Percentiles rank a stretch among this genome's conserved stretches.
Evolutionary conservation across 1,140 invertebrate genomes (phyloP).

Genomic region (Mizuhopecten yessoensis): DNA sequence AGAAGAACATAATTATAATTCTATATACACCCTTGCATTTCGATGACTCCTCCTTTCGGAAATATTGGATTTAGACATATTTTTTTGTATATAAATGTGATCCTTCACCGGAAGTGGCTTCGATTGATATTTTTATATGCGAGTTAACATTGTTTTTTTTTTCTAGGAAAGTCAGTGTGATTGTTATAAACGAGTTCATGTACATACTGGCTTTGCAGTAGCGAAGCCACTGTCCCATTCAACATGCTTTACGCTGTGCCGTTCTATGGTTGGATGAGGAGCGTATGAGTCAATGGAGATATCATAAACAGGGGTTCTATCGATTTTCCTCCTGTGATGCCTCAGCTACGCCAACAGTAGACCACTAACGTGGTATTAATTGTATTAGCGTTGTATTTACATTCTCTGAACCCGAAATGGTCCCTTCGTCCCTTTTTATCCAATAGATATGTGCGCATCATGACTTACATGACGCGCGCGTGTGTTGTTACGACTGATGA

Average conservation of each 20-base stretch:
- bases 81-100: no score
- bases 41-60: no score
- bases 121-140: no score
- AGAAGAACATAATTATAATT: no score
- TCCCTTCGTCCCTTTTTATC: neutral
- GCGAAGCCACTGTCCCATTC: no score
- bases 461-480: neutral
- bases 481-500: neutral
- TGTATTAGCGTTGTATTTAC: neutral
- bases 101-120: no score
- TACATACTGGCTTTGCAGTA: no score
- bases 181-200: no score
- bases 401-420: neutral
- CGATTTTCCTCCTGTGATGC: neutral
- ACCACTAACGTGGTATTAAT: slow-evolving; percentile 7
- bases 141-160: no score
- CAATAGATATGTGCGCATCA: neutral
- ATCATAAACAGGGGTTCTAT: neutral
- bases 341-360: neutral
- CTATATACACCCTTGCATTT: no score
- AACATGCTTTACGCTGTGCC: neutral
- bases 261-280: neutral
- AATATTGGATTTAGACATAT: no score
- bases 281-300: slow-evolving; percentile 1
- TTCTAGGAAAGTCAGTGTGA: no score